Conservation (phyloP, 2,113 vertebrate species). For the Erythrolamprus reginae region DNA sequence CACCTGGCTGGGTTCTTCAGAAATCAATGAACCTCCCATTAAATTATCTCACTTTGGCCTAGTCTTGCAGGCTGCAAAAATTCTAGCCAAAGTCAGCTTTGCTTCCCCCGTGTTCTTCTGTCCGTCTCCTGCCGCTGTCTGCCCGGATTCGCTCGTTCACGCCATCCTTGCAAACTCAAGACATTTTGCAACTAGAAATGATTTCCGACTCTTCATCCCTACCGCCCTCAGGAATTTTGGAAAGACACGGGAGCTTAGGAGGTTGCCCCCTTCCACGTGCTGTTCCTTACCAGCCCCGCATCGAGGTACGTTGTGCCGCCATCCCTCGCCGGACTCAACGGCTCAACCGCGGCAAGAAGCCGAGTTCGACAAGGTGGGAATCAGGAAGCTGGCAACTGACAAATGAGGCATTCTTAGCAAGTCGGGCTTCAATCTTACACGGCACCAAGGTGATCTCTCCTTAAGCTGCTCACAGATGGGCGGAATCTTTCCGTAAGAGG, state of each 20-base stretch:
- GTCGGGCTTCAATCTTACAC: neutral
- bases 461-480: neutral
- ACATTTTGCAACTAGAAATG: neutral
- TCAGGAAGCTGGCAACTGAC: neutral
- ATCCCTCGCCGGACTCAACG: neutral
- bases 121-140: neutral
- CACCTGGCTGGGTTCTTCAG: neutral
- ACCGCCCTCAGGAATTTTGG: neutral
- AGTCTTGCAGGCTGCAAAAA: neutral
- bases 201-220: too few species aligned
- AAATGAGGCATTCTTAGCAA: neutral
- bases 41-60: neutral
- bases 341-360: too few species aligned
- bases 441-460: neutral
- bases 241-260: too few species aligned
- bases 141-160: neutral
- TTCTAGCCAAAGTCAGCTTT: neutral
- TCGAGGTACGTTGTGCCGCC: neutral
- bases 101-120: neutral
- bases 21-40: neutral
- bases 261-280: neutral
- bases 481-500: neutral
- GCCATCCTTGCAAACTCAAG: neutral
- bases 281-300: neutral
- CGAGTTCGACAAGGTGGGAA: neutral